phyloP scores from a whole-genome alignment of 53 echinoderm and acorn worm species.

The Glandiceps talaboti region DNA sequence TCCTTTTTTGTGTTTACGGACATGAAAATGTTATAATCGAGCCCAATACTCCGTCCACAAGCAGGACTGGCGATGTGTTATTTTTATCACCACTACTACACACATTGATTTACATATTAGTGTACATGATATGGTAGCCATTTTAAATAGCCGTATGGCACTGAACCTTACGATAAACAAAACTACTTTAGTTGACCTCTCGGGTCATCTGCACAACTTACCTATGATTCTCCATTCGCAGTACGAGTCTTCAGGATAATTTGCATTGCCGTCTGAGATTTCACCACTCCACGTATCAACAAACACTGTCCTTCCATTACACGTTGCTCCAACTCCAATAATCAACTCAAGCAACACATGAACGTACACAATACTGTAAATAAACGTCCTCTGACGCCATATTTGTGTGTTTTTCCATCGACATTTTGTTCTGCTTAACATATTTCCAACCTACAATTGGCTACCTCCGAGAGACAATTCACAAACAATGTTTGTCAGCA shows the following conservation, averaged over 20 bases:
- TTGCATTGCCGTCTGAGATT: slow-evolving; percentile 29
- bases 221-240: slow-evolving; percentile 88
- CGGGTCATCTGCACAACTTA: slow-evolving; percentile 10
- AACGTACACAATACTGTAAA: not conserved
- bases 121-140: not conserved
- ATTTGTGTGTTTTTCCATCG: too few species aligned
- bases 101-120: not conserved
- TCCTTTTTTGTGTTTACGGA: too few species aligned
- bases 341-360: not conserved
- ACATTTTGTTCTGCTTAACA: too few species aligned
- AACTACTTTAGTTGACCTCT: not conserved
- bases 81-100: not conserved
- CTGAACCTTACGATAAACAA: not conserved
- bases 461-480: too few species aligned
- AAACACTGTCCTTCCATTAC: slow-evolving; percentile 20
- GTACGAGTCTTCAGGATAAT: slow-evolving; percentile 40
- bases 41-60: not conserved
- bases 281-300: slow-evolving; percentile 12
- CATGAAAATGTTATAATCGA: too few species aligned
- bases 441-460: too few species aligned
- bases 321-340: not conserved
- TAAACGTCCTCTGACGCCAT: not conserved
- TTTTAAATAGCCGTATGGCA: not conserved
- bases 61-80: too few species aligned
- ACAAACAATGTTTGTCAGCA: too few species aligned